Evolutionary conservation across 2,113 vertebrate species (phyloP).

Genomic region (Charadrius vociferus): DNA sequence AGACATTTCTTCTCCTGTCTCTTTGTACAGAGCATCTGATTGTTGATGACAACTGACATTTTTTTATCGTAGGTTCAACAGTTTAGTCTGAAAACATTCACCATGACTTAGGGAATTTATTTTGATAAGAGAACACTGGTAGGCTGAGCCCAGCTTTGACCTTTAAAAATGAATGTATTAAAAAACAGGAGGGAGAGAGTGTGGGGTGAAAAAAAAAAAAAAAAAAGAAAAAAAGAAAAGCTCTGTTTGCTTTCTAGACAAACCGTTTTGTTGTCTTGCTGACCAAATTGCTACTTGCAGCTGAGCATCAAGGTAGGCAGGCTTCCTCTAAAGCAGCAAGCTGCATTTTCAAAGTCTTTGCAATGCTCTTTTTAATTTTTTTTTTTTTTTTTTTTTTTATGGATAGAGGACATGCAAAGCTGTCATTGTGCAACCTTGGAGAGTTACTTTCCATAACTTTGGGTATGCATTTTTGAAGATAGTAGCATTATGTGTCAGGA

Average conservation of each 20-base stretch:
- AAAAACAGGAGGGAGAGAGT: background rate
- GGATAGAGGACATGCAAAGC: background rate
- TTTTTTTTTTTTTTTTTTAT: background rate
- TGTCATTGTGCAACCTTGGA: background rate
- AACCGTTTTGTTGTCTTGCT: background rate
- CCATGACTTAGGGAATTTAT: constrained; percentile 10
- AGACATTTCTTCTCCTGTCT: background rate
- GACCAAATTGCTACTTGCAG: background rate
- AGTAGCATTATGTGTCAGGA: background rate
- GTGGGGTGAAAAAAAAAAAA: no score
- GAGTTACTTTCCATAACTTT: background rate
- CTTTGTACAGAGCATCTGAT: background rate
- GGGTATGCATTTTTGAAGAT: background rate
- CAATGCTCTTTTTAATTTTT: background rate
- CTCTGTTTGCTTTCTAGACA: background rate
- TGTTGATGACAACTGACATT: constrained; percentile 51
- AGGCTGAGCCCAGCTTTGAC: constrained; percentile 4
- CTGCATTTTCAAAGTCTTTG: background rate
- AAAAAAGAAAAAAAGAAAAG: no score
- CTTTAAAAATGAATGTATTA: background rate
- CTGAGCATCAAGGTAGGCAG: background rate
- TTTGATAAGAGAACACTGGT: constrained; percentile 6
- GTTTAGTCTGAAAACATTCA: constrained; percentile 34
- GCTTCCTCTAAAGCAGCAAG: background rate
- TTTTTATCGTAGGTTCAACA: constrained; percentile 43